Percentiles rank a stretch among this genome's conserved stretches.
Conservation (phyloP, 2,888 invertebrate genomes). For the Sesia apiformis region DNA sequence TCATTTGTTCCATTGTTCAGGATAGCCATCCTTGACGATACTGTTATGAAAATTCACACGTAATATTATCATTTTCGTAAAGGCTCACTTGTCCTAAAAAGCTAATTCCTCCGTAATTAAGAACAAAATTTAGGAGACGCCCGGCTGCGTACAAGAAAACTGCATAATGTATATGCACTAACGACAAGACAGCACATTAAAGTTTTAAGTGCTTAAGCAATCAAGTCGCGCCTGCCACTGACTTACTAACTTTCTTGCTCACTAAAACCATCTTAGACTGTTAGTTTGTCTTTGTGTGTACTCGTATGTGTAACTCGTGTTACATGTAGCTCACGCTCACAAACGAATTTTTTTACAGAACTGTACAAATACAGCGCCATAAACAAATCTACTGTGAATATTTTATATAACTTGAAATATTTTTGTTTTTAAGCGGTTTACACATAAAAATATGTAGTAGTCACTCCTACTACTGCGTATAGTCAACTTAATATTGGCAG, state of each 20-base stretch:
- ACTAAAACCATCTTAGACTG: conserved; percentile 5
- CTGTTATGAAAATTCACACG: too few species aligned
- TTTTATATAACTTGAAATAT: too few species aligned
- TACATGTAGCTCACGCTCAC: too few species aligned
- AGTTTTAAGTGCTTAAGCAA: conserved; percentile 31
- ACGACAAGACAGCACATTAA: conserved; percentile 18
- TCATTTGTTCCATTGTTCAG: too few species aligned
- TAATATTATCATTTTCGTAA: not conserved
- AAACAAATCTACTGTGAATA: too few species aligned
- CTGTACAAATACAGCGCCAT: too few species aligned
- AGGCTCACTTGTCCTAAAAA: conserved; percentile 2
- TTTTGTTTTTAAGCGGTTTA: too few species aligned
- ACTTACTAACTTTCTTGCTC: conserved; percentile 16
- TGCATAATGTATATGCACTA: conserved; percentile 15
- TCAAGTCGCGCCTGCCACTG: conserved; percentile 22
- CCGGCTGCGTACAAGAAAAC: conserved; percentile 4
- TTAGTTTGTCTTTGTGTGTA: conserved; percentile 3
- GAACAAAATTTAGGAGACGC: conserved; percentile 7
- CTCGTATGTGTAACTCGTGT: not conserved
- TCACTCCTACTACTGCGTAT: too few species aligned
- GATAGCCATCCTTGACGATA: too few species aligned
- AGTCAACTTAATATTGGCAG: too few species aligned
- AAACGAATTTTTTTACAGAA: too few species aligned
- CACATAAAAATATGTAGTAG: too few species aligned
- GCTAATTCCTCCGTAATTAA: conserved; percentile 5